A percentile compares a stretch with the other conserved stretches of the same genome.
Conservation (phyloP, 1,140 invertebrate genomes). For the Bicyclus anynana region DNA sequence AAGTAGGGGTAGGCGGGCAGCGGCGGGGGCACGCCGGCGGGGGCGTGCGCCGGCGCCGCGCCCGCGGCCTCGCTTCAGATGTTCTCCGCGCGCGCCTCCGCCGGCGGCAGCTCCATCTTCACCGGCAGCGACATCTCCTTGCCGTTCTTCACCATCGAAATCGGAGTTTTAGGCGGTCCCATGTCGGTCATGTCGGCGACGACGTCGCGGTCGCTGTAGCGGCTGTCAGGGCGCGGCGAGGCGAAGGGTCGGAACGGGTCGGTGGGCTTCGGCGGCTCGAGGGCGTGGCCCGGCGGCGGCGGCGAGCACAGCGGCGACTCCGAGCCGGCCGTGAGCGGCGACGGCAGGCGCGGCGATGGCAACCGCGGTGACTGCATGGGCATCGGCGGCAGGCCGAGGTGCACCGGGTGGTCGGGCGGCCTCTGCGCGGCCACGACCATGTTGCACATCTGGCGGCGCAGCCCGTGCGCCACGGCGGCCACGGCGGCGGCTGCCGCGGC, state of each 20-base stretch:
- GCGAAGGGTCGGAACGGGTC: conserved; percentile 72
- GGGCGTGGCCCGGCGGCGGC: conserved; percentile 63
- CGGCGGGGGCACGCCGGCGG: conserved; percentile 48
- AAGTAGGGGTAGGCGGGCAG: conserved; percentile 69
- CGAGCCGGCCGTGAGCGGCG: conserved; percentile 60
- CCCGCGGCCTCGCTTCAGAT: conserved; percentile 72
- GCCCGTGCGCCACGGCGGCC: conserved; percentile 83
- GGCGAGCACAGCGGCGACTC: conserved; percentile 69
- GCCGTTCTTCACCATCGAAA: conserved; percentile 53
- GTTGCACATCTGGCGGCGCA: conserved; percentile 73
- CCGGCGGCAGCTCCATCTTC: conserved; percentile 59
- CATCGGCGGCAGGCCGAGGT: conserved; percentile 54
- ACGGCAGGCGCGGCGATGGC: conserved; percentile 60
- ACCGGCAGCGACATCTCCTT: conserved; percentile 56
- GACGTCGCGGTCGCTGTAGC: conserved; percentile 56
- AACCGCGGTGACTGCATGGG: conserved; percentile 64
- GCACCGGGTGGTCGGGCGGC: conserved; percentile 56
- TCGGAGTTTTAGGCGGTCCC: conserved; percentile 63
- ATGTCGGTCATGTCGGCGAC: conserved; percentile 55
- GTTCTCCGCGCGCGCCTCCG: conserved; percentile 55
- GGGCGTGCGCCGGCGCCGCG: conserved; percentile 40
- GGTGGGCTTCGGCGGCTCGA: conserved; percentile 62
- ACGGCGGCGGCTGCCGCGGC: conserved; percentile 85
- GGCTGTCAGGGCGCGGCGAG: conserved; percentile 61
- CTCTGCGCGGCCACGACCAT: conserved; percentile 70